Evolutionary conservation across 2,888 invertebrate species (phyloP), one percentile per base, ranked within the genome.

Genomic region (Cryptocephalus primarius): DNA sequence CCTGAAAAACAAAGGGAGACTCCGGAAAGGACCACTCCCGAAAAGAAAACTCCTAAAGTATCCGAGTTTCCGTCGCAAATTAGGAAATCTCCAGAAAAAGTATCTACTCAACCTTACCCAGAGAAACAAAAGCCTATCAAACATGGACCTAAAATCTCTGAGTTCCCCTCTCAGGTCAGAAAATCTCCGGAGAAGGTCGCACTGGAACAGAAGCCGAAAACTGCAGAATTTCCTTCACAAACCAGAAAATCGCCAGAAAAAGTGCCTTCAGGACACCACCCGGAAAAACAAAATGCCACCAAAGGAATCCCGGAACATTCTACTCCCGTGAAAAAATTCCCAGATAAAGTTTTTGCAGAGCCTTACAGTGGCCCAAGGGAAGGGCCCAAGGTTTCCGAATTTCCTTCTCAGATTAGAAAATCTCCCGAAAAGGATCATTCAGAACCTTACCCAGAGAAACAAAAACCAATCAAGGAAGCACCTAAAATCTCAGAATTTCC

Each of bases 181-280:
- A 60, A 51, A 45, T 53, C 54, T 12, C 57, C 60, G n/a, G 55
- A 53, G 48, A 57, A 50, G 42, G 51, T 55, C 49, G 45, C 57
- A 8, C 42, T 53, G 9, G 50, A 49, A 44, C 45, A 52, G 31
- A 53, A 36, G 8, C 55, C 55, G 14, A 44, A 44, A 41, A 45
- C 57, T 40, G 43, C 48, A 9, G 60, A 61, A 46, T 59, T 58
- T 46, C 60, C 61, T 8, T 53, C 58, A 31, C 60, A 59, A 50
- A 45, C 51, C 12, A 51, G 47, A 42, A 54, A 45, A 42, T 50
- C 50, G 9, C 52, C 52, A 32, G 50, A 49, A 50, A 55, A 53
- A 40, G 48, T 52, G 50, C 45, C 48, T 31, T 13, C 43, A 9
- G 52, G 50, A 42, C 22, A 44, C 9, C 49, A 50, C 48, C 53